Evolutionary conservation across 2,797 vertebrate species (phyloP).

Genomic region (Sebastes glaucus): DNA sequence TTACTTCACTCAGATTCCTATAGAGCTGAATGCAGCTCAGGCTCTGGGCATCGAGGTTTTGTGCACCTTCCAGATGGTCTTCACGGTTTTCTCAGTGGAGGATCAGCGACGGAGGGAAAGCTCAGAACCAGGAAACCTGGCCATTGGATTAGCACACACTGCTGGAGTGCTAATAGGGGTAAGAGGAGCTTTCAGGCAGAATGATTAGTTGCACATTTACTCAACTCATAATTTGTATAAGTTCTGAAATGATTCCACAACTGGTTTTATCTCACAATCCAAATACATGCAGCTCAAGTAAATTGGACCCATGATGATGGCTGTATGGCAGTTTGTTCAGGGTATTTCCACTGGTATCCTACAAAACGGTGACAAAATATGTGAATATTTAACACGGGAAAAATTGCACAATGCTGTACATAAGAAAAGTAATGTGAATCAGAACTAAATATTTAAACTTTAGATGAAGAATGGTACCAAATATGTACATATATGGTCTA

Average conservation of each 20-base stretch:
- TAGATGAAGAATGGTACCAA: background rate
- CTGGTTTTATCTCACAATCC: background rate
- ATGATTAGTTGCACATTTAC: background rate
- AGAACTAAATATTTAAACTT: background rate
- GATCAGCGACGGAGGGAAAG: conserved; percentile 71
- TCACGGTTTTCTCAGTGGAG: conserved; percentile 85
- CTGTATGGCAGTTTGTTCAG: background rate
- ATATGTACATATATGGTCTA: background rate
- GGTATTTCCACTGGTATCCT: background rate
- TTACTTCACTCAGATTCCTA: conserved; percentile 74
- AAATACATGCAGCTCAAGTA: background rate
- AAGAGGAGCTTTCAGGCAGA: conserved; percentile 35
- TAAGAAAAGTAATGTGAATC: background rate
- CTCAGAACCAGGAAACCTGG: conserved; percentile 81
- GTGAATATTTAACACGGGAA: background rate
- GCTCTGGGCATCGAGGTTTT: conserved; percentile 85
- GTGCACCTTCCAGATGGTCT: conserved; percentile 88
- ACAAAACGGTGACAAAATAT: background rate
- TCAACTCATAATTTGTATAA: background rate
- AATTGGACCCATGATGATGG: background rate
- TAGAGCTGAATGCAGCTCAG: conserved; percentile 80
- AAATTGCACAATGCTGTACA: background rate
- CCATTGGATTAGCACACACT: conserved; percentile 84
- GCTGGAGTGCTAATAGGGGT: conserved; percentile 84
- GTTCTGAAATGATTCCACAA: background rate